These are phyloP conservation scores for Brenthis ino DNA, from an alignment of 2,888 invertebrate species.

Conservation along the genomic window DNA sequence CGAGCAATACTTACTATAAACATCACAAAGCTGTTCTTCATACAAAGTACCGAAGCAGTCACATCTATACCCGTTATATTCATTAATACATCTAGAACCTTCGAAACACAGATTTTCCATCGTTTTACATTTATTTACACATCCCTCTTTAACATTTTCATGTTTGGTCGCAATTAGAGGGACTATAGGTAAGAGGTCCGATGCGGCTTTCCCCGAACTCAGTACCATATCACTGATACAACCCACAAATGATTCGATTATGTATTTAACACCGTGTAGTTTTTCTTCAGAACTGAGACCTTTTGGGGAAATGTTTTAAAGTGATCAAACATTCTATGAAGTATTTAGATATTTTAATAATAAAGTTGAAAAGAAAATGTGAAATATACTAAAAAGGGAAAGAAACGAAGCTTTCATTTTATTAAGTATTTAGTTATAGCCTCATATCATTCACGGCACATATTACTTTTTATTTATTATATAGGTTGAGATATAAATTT, in stretches of 20 bases:
- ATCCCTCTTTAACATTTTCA: constrained; percentile 94
- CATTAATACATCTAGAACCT: constrained; percentile 94
- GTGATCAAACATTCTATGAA: neutral
- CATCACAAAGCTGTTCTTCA: constrained; percentile 95
- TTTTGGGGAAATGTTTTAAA: constrained; percentile 51
- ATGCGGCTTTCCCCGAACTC: constrained; percentile 92
- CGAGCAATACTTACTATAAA: constrained; percentile 87
- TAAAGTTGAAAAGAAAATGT: constrained; percentile 15
- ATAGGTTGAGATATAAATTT: no score
- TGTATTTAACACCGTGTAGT: constrained; percentile 94
- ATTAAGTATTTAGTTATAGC: no score
- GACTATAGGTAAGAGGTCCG: constrained; percentile 90
- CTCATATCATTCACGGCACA: no score
- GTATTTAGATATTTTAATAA: neutral
- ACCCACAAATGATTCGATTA: constrained; percentile 95
- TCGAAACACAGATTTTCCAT: constrained; percentile 92
- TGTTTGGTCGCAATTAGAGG: constrained; percentile 93
- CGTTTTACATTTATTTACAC: constrained; percentile 91
- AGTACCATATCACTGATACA: constrained; percentile 94
- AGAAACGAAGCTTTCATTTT: no score
- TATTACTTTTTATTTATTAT: no score
- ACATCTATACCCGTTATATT: constrained; percentile 93
- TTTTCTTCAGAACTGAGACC: constrained; percentile 94
- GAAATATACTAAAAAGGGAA: constrained; percentile 10
- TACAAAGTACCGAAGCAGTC: constrained; percentile 96